Base-by-base conservation (phyloP, 2,888 invertebrate genomes). In the Aquatica leii region DNA sequence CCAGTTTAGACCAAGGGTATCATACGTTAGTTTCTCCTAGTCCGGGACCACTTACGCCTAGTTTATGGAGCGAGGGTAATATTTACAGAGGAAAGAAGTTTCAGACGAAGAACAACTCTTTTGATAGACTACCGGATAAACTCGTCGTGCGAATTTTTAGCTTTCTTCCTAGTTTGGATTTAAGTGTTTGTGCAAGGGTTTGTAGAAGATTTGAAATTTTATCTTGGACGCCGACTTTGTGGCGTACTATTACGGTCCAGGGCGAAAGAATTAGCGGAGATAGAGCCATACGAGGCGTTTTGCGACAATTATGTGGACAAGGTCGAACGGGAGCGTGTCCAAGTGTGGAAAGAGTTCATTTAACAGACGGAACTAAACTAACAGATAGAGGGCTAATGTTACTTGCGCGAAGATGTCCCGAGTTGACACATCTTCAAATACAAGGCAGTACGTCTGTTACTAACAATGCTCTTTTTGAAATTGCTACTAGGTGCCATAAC, bases 1-100 rank as follows among this genome's bases (percentile, higher is more conserved):
- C 91, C 41, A 90, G 88, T 74, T 83, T 91, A 40, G 93, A 93
- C 81, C 91, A 93, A 79, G 93, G 93, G 1, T 93, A 93, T 82
- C 92, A 92, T 73, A 93, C 93, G 5, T 81, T 93, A 60, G 89
- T 91, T 0, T 85, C 87, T 15, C 85, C 86, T 46, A 85, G 86
- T 71, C 84, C 85, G 2, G 81, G 81, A n/a, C 78, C 81, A 8
- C 74, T 81, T 9, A 80, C 80, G 31, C 79, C 81, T 1, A 77
- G 77, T 60, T 73, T 78, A 55, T 81, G 81, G 80, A 80, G 76
- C 20, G 81, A 81, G 52, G 79, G 77, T 15, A 77, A 77, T 59
- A 68, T 77, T 8, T 78, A 75, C 67, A 78, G 79, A 68, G 77
- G 75, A 6, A 77, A 77, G 59, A 72, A 76, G 61, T 63, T 72